Conservation (phyloP, 2,888 invertebrate genomes). For the Daptonema setosum region DNA sequence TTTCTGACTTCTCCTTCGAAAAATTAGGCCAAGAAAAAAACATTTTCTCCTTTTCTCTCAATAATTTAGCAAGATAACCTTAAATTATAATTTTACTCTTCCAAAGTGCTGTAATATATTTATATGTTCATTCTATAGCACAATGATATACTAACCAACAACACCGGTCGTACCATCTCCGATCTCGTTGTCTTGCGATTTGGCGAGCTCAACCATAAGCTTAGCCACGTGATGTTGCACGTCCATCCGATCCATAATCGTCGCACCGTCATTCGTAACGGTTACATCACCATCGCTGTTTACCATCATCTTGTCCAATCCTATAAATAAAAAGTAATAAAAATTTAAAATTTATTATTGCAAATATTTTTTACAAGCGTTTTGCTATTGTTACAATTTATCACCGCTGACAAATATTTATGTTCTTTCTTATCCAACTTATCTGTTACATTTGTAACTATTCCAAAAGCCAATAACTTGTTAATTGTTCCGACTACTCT, state of each 20-base stretch:
- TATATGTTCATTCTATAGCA: too few species aligned
- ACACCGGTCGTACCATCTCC: slow-evolving; percentile 99
- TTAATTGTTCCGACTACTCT: too few species aligned
- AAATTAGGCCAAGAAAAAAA: too few species aligned
- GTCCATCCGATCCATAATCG: slow-evolving; percentile 93
- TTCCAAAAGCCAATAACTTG: too few species aligned
- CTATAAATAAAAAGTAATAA: slow-evolving; percentile 17
- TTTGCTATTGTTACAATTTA: background rate
- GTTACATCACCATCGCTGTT: slow-evolving; percentile 71
- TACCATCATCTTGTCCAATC: slow-evolving; percentile 92
- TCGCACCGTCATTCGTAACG: slow-evolving; percentile 97
- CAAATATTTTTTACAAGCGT: background rate
- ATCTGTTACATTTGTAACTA: too few species aligned
- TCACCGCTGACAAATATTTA: background rate
- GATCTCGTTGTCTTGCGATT: slow-evolving; percentile 72
- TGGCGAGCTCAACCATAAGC: slow-evolving; percentile 48
- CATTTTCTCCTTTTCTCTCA: too few species aligned
- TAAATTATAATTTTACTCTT: too few species aligned
- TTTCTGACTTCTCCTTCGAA: too few species aligned
- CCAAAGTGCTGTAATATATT: too few species aligned
- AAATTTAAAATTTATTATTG: background rate
- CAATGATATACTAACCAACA: slow-evolving; percentile 45
- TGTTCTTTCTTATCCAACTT: too few species aligned
- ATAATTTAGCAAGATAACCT: too few species aligned
- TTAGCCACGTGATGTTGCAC: slow-evolving; percentile 96